Base-by-base conservation (phyloP, 2,888 invertebrate genomes). In the Ichneumoninae sp. region DNA sequence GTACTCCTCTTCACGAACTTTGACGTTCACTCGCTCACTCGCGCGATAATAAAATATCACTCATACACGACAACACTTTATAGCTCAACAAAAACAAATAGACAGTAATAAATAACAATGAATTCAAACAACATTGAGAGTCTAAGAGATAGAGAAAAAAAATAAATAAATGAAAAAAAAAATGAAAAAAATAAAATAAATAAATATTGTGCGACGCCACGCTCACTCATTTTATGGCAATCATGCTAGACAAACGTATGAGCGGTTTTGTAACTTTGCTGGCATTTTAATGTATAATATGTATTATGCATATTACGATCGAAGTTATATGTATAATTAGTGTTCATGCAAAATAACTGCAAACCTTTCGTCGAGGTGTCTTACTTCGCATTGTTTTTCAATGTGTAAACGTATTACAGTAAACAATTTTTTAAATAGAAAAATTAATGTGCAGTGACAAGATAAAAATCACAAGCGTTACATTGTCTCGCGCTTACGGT, bases 291-390 rank as follows among this genome's bases (percentile, higher is more conserved):
- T 57, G 0, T 22, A 22, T 47, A 52, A n/a, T 68, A 57, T 76
- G 26, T 40, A 57, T 47, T 60, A 76, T 79, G 71, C 79, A 52
- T 80, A 76, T 75, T 30, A 83, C 72, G 81, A 79, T 81, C 62
- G 74, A 74, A 76, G 57, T 54, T 76, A 81, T 82, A 70, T 82
- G 80, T 54, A 60, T 60, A n/a, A 84, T 85, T 82, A 85, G 82
- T 82, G 75, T 77, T 86, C 86, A 87, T 86, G 85, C 86, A 86
- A 80, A 75, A 81, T 71, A 79, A 84, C 86, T 79, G 84, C 85
- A 86, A 86, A 85, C 13, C 13, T 57, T 83, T 86, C 72, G 74
- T 79, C 70, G 76, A 81, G 69, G 65, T 72, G 54, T 68, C 50
- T 47, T n/a, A 65, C 22, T 62, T 66, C 68, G 66, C 71, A 74